phyloP scores from a whole-genome alignment of 2,113 vertebrate species.

The Nettapus auritus region DNA sequence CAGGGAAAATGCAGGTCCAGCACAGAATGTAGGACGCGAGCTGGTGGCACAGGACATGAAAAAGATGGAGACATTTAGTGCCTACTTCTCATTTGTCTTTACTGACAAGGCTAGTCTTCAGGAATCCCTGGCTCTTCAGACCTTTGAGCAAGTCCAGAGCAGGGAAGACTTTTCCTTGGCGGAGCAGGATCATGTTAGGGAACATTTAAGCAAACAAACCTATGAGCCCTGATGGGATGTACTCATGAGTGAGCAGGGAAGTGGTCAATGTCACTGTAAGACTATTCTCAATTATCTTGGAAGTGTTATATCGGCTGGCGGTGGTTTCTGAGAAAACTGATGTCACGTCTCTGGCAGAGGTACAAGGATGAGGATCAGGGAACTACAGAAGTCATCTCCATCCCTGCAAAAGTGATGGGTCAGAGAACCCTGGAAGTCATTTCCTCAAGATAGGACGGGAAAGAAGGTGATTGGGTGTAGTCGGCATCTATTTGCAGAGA shows the following conservation, averaged over 20 bases:
- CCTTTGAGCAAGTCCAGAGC: background rate
- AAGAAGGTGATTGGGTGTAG: background rate
- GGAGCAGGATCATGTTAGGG: background rate
- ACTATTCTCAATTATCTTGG: background rate
- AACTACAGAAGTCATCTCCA: background rate
- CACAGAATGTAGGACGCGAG: background rate
- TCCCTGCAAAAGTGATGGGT: background rate
- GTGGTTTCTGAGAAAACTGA: background rate
- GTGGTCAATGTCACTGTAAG: background rate
- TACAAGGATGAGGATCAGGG: background rate
- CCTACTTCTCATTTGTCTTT: background rate
- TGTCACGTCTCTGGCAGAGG: background rate
- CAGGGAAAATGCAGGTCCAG: background rate
- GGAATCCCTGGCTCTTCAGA: background rate
- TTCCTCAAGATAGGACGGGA: background rate
- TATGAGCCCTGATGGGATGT: background rate
- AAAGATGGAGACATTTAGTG: background rate
- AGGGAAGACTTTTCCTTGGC: background rate
- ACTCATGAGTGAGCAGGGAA: background rate
- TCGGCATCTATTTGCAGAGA: background rate
- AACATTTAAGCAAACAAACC: background rate
- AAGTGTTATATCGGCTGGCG: background rate
- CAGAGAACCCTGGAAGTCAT: background rate
- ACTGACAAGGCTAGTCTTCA: background rate
- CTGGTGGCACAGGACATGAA: background rate